A percentile compares a stretch with the other conserved stretches of the same genome.
Conservation (phyloP, 2,797 vertebrate species). For the Merluccius polli region DNA sequence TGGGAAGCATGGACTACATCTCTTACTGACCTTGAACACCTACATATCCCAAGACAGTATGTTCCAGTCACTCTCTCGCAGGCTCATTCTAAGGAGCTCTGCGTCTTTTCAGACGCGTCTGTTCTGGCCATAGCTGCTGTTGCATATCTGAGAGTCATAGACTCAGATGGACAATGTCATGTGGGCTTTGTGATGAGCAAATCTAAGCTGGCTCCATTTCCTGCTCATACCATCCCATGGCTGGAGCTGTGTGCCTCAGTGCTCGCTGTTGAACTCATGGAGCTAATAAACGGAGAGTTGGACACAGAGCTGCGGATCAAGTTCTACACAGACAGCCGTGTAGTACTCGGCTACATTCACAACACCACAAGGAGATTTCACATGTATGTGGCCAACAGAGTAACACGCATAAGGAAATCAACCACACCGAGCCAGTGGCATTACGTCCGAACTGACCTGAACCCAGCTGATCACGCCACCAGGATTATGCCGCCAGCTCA, state of each 20-base stretch:
- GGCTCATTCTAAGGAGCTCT: neutral
- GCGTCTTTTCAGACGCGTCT: slow-evolving; percentile 21
- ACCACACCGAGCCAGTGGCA: slow-evolving; percentile 7
- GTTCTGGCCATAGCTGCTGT: slow-evolving; percentile 8
- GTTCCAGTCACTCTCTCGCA: slow-evolving; percentile 3
- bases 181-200: slow-evolving; percentile 28
- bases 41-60: slow-evolving; percentile 16
- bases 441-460: slow-evolving; percentile 13
- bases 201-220: slow-evolving; percentile 19
- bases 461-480: slow-evolving; percentile 8
- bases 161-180: slow-evolving; percentile 11
- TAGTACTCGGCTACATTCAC: slow-evolving; percentile 23
- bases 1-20: slow-evolving; percentile 24
- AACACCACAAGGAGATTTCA: slow-evolving; percentile 5
- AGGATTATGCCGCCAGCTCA: slow-evolving; percentile 11
- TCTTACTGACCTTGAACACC: slow-evolving; percentile 13
- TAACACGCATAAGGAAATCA: slow-evolving; percentile 6
- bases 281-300: slow-evolving; percentile 11
- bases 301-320: neutral
- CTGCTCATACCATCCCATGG: slow-evolving; percentile 19
- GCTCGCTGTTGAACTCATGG: slow-evolving; percentile 18
- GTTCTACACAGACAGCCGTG: slow-evolving; percentile 16
- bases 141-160: slow-evolving; percentile 13
- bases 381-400: slow-evolving; percentile 13
- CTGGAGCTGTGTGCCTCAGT: slow-evolving; percentile 16